These are phyloP conservation scores for Serripes groenlandicus DNA, from an alignment of 2,888 invertebrate genomes.

Conservation along the genomic window DNA sequence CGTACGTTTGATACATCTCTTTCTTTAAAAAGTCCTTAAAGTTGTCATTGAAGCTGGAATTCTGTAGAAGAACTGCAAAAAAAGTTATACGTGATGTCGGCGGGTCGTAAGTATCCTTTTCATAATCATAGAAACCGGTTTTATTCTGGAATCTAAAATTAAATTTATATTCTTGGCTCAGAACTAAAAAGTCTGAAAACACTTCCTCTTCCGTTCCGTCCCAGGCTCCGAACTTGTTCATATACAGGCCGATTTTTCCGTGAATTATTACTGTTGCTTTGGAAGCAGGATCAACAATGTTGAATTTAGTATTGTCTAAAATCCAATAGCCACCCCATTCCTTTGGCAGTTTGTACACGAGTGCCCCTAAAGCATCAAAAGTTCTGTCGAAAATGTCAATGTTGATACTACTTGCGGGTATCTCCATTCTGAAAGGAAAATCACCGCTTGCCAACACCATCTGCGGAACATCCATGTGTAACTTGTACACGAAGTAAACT, in stretches of 20 bases:
- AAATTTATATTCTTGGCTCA: background rate
- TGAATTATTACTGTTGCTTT: background rate
- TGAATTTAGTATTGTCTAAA: constrained; percentile 23
- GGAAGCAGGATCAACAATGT: background rate
- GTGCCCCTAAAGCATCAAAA: constrained; percentile 16
- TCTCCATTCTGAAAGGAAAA: constrained; percentile 24
- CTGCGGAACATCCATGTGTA: constrained; percentile 41
- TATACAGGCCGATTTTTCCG: constrained; percentile 34
- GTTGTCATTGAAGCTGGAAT: background rate
- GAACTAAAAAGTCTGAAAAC: constrained; percentile 20
- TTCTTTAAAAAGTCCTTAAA: constrained; percentile 22
- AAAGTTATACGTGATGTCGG: constrained; percentile 24
- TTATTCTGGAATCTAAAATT: constrained; percentile 37
- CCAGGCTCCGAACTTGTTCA: constrained; percentile 65
- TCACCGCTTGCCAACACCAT: constrained; percentile 39
- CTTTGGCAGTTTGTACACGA: constrained; percentile 37
- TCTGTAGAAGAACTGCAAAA: constrained; percentile 40
- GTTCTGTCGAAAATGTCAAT: constrained; percentile 13
- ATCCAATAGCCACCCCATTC: constrained; percentile 68
- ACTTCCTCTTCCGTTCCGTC: constrained; percentile 42
- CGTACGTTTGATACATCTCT: constrained; percentile 23
- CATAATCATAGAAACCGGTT: constrained; percentile 60
- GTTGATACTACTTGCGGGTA: background rate
- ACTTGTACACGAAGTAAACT: constrained; percentile 56
- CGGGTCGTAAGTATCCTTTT: constrained; percentile 30